Conservation (phyloP, 2,113 vertebrate genomes). For the Todiramphus saurophagus region DNA sequence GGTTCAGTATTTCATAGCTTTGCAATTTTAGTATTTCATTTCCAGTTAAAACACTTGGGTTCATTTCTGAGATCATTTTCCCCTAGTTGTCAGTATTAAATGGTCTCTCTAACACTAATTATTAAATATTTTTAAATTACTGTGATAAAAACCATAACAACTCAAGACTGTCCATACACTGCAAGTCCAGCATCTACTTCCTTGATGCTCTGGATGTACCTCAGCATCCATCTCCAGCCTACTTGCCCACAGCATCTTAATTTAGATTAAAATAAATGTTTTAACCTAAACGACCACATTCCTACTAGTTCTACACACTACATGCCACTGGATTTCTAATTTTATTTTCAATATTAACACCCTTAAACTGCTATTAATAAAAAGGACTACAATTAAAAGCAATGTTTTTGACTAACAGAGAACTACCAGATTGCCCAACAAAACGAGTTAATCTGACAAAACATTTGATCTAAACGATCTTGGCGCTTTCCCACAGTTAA, state of each 20-base stretch:
- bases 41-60: neutral
- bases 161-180: neutral
- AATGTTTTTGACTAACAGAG: neutral
- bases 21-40: neutral
- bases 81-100: neutral
- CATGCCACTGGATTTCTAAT: fast-evolving
- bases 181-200: neutral
- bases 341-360: neutral
- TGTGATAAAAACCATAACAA: neutral
- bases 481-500: neutral
- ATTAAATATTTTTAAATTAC: neutral
- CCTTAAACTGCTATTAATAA: neutral
- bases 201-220: neutral
- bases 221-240: neutral
- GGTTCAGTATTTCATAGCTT: neutral
- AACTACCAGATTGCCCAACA: neutral
- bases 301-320: neutral
- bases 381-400: neutral
- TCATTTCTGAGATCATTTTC: neutral
- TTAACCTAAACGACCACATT: neutral
- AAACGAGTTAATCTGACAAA: neutral
- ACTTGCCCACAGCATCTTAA: neutral
- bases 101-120: neutral
- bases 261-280: neutral
- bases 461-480: neutral